Evolutionary conservation across 53 echinoderm and acorn worm species (phyloP), one percentile per base, ranked within the genome.

Genomic region (Paracentrotus lividus): DNA sequence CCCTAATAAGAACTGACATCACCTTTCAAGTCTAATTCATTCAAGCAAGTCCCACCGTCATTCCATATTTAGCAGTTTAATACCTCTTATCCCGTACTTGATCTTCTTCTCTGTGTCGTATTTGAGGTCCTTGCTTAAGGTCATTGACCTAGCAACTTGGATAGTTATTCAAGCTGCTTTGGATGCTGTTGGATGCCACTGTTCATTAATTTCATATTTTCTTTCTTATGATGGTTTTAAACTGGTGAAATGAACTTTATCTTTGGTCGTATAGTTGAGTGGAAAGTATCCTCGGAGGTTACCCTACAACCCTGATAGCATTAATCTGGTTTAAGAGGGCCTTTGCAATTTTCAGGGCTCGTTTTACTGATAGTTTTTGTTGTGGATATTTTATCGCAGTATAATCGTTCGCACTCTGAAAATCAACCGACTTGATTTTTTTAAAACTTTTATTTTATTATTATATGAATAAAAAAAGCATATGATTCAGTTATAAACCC

Each of bases 41-140:
- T 81, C 81, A 81, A 81, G 42, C 81, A 26, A 45, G 81, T 26
- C 47, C 12, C 26, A 20, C 24, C 16, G 81, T 81, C 47, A 47
- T 81, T 47, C 81, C 81, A 81, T 81, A 81, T 81, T 47, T 81
- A 47, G 81, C 2, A 26, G n/a, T 81, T 26, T 27, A 81, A 45
- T 81, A 13, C 44, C 47, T 45, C 81, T 81, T 81, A 81, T 81
- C 81, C 47, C 81, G 47, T 45, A 81, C 47, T 81, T 9, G 45
- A 44, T 81, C 27, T 31, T 34, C 29, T 45, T 81, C 21, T 47
- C 47, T 12, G n/a, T 81, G 26, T 47, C 45, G 27, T 45, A n/a
- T 14, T n/a, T n/a, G 9, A 7, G 33, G 24, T 81, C 81, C 69
- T 10, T 72, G 72, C 18, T 20, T n/a, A 81, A 81, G 81, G 47